phyloP scores from a whole-genome alignment of 1,140 invertebrate species.

The Plutomurus gul region DNA sequence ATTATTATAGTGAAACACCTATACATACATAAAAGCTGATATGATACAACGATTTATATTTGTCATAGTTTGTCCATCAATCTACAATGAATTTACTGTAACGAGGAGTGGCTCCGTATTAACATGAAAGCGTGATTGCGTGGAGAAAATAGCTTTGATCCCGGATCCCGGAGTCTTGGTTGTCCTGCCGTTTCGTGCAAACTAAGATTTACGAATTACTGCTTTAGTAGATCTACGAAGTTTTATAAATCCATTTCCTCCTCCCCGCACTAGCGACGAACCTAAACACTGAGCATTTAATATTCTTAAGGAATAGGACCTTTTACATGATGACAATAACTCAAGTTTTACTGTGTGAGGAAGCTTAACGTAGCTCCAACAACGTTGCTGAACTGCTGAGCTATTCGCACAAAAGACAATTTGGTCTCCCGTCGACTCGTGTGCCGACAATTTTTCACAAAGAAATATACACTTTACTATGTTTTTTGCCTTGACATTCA shows the following conservation, averaged over 20 bases:
- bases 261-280: background rate
- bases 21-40: too few relatives aligned
- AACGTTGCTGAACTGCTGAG: background rate
- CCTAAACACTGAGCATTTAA: background rate
- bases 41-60: too few relatives aligned
- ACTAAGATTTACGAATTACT: conserved; percentile 27
- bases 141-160: conserved; percentile 12
- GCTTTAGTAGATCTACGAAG: background rate
- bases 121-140: background rate
- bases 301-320: conserved; percentile 7
- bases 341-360: conserved; percentile 18
- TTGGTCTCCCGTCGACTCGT: background rate
- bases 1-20: too few relatives aligned
- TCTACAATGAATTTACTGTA: too few relatives aligned
- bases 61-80: too few relatives aligned
- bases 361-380: conserved; percentile 12
- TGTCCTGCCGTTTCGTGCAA: background rate
- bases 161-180: conserved; percentile 2
- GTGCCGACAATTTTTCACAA: conserved; percentile 12
- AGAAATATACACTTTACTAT: too few relatives aligned
- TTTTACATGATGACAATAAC: conserved; percentile 18
- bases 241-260: background rate
- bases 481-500: conserved; percentile 23
- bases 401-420: conserved; percentile 1
- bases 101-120: background rate